Base-by-base conservation (phyloP, 2,113 vertebrate species). In the Phainopepla nitens region DNA sequence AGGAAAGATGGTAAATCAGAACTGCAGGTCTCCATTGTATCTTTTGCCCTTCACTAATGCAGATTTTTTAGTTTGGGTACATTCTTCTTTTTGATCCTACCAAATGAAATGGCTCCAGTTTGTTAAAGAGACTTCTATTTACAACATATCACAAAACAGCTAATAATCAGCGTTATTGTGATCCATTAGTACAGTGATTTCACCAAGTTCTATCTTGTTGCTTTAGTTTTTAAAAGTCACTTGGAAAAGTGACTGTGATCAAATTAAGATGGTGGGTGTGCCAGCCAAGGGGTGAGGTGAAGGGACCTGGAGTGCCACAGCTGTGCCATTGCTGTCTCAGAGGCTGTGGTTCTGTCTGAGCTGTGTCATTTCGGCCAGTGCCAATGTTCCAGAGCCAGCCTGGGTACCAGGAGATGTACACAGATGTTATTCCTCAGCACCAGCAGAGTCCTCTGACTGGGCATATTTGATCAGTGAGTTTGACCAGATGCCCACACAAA, bases 381-480 rank as follows among this genome's bases (percentile, higher is more conserved):
- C 21, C 58, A 86, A 27, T 68, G 10, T 33, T 39, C 41, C 66
- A 82, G 84, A 66, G 42, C 51, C 80, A 82, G 47, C 42, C 56
- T 57, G 47, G 50, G 23, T 44, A 51, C 27, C 31, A 86, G 56
- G 44, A 50, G 44, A 15, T 45, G 39, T 33, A 45, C 61, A 42
- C 50, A 66, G 31, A 20, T 42, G 56, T 17, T 31, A 16, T 31
- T 49, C 45, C 61, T 76, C 70, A 57, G 47, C 49, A 61, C 42
- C 51, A 69, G 58, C 29, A 13, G 5, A 50, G 58, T 31, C 31
- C 70, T 36, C 54, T 80, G 57, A 29, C 42, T 20, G 47, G 27
- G 66, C 0, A 0, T 19, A 16, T 56, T 54, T 50, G 24, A 35
- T 58, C 75, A 72, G 82, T 0, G 0, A 64, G 33, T 77, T 64